Evolutionary conservation across 2,113 vertebrate genomes (phyloP).

Genomic region (Clupea harengus): DNA sequence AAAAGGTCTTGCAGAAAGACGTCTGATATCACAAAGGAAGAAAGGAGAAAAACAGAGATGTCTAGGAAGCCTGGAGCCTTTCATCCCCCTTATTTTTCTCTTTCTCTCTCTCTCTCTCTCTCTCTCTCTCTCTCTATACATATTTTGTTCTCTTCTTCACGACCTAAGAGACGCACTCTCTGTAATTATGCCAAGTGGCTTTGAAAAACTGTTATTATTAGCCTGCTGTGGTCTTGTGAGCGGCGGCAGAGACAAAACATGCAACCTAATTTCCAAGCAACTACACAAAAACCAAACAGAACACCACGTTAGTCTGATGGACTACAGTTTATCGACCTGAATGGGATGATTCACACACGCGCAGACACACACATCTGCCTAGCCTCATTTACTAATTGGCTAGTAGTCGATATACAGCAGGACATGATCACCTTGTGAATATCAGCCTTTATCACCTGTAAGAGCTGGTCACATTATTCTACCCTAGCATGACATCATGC

Average conservation of each 20-base stretch:
- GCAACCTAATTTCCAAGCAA: conserved; percentile 40
- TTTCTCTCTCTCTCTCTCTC: background rate
- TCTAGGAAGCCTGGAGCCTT: background rate
- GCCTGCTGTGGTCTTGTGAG: conserved; percentile 3
- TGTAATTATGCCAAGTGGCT: conserved; percentile 26
- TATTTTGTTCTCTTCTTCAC: no score
- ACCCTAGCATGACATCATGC: background rate
- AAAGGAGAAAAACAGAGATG: background rate
- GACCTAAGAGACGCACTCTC: background rate
- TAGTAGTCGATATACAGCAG: background rate
- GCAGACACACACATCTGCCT: background rate
- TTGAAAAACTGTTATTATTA: conserved; percentile 40
- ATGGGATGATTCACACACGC: background rate
- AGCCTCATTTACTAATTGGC: background rate
- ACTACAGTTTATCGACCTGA: background rate
- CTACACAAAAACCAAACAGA: conserved; percentile 33
- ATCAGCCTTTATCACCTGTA: background rate
- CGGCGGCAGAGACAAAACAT: conserved; percentile 22
- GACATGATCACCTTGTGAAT: background rate
- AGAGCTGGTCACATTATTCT: background rate
- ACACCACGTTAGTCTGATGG: background rate
- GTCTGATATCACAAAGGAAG: background rate
- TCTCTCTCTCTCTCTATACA: background rate
- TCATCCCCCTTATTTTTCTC: background rate
- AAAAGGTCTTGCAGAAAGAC: conserved; percentile 23